phyloP scores from a whole-genome alignment of 1,140 invertebrate species.

The Lineus longissimus region DNA sequence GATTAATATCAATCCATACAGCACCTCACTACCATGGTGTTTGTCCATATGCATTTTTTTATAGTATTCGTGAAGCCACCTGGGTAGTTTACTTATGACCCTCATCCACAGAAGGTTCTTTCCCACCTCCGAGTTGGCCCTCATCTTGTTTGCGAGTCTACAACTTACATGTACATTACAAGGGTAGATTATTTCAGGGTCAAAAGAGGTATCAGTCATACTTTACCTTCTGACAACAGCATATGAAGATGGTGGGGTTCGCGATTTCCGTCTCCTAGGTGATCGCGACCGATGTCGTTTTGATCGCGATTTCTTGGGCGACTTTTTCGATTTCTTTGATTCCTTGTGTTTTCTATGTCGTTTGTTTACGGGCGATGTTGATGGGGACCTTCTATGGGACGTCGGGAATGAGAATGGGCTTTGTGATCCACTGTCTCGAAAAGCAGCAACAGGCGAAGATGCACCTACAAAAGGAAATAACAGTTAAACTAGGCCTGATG shows the following conservation, averaged over 20 bases:
- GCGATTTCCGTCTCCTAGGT: conserved; percentile 17
- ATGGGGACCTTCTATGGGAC: no score
- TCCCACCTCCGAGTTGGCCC: background rate
- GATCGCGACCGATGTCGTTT: conserved; percentile 18
- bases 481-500: no score
- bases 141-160: background rate
- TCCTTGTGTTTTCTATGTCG: background rate
- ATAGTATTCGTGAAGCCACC: no score
- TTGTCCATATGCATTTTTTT: no score
- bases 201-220: no score
- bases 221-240: conserved; percentile 32
- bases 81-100: no score
- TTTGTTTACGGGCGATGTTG: no score
- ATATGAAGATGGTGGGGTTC: conserved; percentile 40
- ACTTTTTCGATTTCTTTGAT: background rate
- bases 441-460: background rate
- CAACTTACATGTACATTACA: background rate
- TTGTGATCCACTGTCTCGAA: no score
- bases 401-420: no score
- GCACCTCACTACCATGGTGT: no score
- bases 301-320: background rate
- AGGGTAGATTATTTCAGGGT: no score
- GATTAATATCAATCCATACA: background rate
- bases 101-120: no score
- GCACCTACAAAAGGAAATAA: background rate